A percentile compares a stretch with the other conserved stretches of the same genome.
Conservation (phyloP, 2,888 invertebrate genomes). For the Thecocarcelia acutangulata region DNA sequence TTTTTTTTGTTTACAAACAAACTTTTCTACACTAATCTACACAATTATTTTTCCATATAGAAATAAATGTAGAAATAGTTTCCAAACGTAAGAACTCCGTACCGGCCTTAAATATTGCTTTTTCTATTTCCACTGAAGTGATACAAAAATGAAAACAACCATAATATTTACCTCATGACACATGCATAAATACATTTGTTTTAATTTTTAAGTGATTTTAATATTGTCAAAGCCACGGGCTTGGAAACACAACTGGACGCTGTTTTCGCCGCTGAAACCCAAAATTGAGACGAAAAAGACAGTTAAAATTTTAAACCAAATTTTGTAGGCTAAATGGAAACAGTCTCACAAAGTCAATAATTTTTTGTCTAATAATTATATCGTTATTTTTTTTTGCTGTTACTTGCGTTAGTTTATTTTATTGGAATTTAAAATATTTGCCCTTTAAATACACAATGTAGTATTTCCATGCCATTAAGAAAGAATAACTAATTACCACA, state of each 20-base stretch:
- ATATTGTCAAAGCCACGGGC: constrained; percentile 26
- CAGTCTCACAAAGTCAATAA: neutral
- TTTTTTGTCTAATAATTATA: too few species aligned
- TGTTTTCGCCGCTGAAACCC: neutral
- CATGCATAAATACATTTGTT: constrained; percentile 41
- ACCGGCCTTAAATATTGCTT: too few species aligned
- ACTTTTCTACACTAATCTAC: too few species aligned
- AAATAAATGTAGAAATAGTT: too few species aligned
- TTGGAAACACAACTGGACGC: constrained; percentile 11
- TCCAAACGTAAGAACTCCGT: too few species aligned
- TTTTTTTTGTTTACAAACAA: too few species aligned
- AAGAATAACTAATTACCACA: neutral
- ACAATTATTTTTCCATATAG: too few species aligned
- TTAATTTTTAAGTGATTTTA: constrained; percentile 47
- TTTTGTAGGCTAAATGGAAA: constrained; percentile 6
- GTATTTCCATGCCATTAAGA: neutral
- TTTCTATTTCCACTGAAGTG: neutral
- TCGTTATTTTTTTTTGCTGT: neutral
- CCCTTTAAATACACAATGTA: too few species aligned
- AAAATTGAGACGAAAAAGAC: neutral
- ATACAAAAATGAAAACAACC: neutral
- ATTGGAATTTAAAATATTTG: neutral
- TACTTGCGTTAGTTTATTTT: too few species aligned
- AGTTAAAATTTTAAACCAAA: neutral
- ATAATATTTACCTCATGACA: constrained; percentile 40